These are phyloP conservation scores for Pogonomyrmex barbatus DNA, from an alignment of 1,140 invertebrate genomes.

Conservation along the genomic window DNA sequence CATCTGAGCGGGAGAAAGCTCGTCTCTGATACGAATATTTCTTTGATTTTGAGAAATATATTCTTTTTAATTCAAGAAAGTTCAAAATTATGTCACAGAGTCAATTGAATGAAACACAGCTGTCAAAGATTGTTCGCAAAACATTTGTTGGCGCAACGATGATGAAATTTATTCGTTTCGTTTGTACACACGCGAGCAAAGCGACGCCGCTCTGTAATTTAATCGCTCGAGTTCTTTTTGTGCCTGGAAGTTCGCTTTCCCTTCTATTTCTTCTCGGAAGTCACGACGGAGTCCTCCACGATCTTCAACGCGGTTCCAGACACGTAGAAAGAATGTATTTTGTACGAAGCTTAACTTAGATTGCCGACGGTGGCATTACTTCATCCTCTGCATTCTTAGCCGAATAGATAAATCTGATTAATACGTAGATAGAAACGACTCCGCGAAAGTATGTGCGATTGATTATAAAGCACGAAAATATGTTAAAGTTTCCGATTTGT, in stretches of 20 bases:
- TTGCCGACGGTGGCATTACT: slow-evolving; percentile 23
- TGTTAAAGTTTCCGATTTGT: slow-evolving; percentile 10
- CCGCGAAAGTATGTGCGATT: background rate
- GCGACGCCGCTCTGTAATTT: background rate
- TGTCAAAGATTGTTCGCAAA: background rate
- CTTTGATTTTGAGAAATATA: slow-evolving; percentile 27
- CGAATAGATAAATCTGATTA: background rate
- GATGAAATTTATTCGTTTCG: background rate
- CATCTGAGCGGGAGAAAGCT: background rate
- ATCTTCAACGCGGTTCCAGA: slow-evolving; percentile 27
- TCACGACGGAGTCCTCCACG: slow-evolving; percentile 14
- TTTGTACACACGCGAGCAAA: background rate
- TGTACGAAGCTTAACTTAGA: slow-evolving; percentile 14
- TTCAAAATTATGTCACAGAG: background rate
- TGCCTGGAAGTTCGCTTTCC: background rate
- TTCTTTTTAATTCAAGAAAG: background rate
- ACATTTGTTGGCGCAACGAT: background rate
- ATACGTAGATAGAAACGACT: background rate
- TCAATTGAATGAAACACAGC: background rate
- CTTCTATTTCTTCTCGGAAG: background rate
- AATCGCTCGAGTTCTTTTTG: slow-evolving; percentile 22
- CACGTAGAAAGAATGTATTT: slow-evolving; percentile 28
- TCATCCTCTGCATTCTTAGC: background rate
- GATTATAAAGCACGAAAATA: background rate
- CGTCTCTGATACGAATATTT: background rate